Evolutionary conservation across 2,113 vertebrate genomes (phyloP), one percentile per base, ranked within the genome.

Genomic region (Albula glossodonta): DNA sequence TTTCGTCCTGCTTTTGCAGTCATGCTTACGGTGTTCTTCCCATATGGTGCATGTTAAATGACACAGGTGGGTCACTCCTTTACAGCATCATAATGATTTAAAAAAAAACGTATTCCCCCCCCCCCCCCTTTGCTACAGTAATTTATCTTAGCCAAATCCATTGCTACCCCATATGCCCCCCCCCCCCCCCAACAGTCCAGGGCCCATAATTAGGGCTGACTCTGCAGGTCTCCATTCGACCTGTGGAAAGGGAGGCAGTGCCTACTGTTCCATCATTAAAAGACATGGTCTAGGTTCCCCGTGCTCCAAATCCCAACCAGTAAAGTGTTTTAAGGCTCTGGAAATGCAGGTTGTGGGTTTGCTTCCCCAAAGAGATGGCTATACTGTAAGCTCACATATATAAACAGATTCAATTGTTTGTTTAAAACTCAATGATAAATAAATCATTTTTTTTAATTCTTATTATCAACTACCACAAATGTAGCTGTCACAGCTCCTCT

Each of bases 401-500:
- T 5, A 6, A 70, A 70, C 4, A 22, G 63, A 5, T 22, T 70
- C 19, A 2, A 70, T 17, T n/a, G n/a, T 70, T 22, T 70, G 19
- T 70, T 4, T 2, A 79, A 50, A 11, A 79, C 12, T 17, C 49
- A 41, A 79, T 50, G 41, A 13, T 11, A 79, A 50, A 49, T 49
- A 79, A 79, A 60, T 63, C 22, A 63, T 63, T 66, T 49, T 22
- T 48, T 83, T 19, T 25, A 41, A 60, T 82, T 57, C 53, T 82
- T 31, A 31, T 57, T 11, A 82, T 57, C 41, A 56, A 60, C 50
- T 25, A 53, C 31, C 25, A 10, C 56, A 19, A 1, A n/a, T 70
- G 19, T 41, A 41, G 51, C 74, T 86, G 78, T 90, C 89, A 84
- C 74, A 88, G 80, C 66, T 63, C 78, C 93, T 93, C 91, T 93